Evolutionary conservation across 2,797 vertebrate genomes (phyloP).

Genomic region (Rhabdomys pumilio): DNA sequence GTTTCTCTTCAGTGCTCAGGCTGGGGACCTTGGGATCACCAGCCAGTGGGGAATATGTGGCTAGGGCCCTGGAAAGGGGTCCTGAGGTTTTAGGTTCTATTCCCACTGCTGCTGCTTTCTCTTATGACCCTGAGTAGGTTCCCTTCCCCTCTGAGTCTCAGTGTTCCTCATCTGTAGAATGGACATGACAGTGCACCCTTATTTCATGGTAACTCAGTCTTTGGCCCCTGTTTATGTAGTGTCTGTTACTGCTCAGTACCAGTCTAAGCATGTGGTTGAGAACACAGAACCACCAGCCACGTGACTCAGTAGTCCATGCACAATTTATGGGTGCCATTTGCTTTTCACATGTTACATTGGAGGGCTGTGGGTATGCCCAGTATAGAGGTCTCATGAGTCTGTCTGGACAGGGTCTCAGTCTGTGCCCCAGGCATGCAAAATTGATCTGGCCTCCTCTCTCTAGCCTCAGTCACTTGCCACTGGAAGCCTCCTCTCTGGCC

Average conservation of each 20-base stretch:
- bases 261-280: background rate
- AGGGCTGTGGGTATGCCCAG: background rate
- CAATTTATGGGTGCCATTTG: background rate
- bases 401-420: background rate
- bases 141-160: background rate
- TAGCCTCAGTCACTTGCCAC: slow-evolving; percentile 90
- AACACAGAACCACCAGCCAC: background rate
- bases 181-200: background rate
- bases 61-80: background rate
- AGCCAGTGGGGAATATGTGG: background rate
- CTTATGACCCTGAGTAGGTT: background rate
- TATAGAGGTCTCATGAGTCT: background rate
- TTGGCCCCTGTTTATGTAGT: accelerated
- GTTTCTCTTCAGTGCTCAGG: background rate
- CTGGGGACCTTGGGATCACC: background rate
- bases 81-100: background rate
- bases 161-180: background rate
- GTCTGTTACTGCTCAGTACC: accelerated
- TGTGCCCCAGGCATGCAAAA: accelerated
- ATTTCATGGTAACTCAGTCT: background rate
- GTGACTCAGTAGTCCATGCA: accelerated
- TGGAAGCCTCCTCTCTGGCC: slow-evolving; percentile 84
- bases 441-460: background rate
- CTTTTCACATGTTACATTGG: background rate
- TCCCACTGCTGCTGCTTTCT: background rate